These are phyloP conservation scores for Pocillopora damicornis DNA, from an alignment of 64 coral and sea anemone species.

Conservation along the genomic window DNA sequence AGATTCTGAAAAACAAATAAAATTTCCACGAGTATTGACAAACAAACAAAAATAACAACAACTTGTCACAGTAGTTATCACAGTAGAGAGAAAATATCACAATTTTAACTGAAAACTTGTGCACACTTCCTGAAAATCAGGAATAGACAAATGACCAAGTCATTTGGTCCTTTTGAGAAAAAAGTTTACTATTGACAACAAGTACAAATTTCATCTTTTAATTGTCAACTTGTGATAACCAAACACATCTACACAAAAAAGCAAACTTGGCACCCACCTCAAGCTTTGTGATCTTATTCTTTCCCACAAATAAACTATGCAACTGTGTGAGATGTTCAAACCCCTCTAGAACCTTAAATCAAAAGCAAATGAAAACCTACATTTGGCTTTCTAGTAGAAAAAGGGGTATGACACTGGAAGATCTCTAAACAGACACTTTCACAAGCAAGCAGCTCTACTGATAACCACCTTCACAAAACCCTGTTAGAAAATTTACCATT, in stretches of 20 bases:
- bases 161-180: too few species aligned
- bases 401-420: not conserved
- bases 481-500: too few species aligned
- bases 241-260: not conserved
- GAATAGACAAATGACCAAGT: too few species aligned
- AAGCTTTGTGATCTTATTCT: conserved; percentile 94
- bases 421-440: too few species aligned
- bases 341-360: conserved; percentile 74
- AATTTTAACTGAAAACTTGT: too few species aligned
- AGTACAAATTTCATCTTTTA: not conserved
- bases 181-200: too few species aligned
- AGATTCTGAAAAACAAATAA: conserved; percentile 67
- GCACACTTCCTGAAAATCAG: too few species aligned
- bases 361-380: not conserved
- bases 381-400: not conserved
- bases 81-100: too few species aligned
- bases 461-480: too few species aligned
- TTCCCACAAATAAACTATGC: conserved; percentile 92
- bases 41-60: too few species aligned
- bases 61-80: too few species aligned
- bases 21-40: not conserved
- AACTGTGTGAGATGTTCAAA: conserved; percentile 64
- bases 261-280: conserved; percentile 39
- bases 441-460: too few species aligned
- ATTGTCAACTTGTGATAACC: not conserved